A percentile compares a stretch with the other conserved stretches of the same genome.
phyloP scores from a whole-genome alignment of 2,888 invertebrate species.

The Rhimphoctona megacephalus region DNA sequence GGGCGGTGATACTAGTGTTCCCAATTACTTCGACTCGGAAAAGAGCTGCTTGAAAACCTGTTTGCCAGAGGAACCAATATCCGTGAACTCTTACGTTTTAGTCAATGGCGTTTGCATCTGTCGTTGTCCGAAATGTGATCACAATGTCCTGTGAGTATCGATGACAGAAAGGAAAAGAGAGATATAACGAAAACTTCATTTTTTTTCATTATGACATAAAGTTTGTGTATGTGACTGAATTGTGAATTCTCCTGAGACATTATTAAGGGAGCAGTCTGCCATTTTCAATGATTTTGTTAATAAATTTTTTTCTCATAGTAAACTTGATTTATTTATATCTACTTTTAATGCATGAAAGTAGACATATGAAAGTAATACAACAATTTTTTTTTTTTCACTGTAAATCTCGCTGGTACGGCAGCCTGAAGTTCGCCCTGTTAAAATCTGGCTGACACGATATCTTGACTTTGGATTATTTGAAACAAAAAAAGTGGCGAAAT shows the following conservation, averaged over 20 bases:
- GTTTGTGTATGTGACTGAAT: background rate
- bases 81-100: background rate
- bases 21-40: constrained; percentile 5
- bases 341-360: no score
- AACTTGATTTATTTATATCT: no score
- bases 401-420: no score
- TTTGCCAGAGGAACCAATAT: background rate
- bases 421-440: no score
- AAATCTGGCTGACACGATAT: no score
- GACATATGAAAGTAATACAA: no score
- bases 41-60: background rate
- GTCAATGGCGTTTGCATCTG: background rate
- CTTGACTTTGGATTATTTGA: no score
- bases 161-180: background rate
- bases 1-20: background rate
- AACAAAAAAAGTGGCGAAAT: no score
- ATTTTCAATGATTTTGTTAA: no score
- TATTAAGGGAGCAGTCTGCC: background rate
- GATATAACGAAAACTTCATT: background rate
- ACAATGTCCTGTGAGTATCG: background rate
- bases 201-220: background rate
- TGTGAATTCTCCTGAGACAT: background rate
- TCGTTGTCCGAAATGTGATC: background rate
- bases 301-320: no score
- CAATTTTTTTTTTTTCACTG: no score